Percentiles rank a stretch among this genome's conserved stretches.
These are phyloP conservation scores for Acleris literana DNA, from an alignment of 2,888 invertebrate genomes.

Conservation along the genomic window DNA sequence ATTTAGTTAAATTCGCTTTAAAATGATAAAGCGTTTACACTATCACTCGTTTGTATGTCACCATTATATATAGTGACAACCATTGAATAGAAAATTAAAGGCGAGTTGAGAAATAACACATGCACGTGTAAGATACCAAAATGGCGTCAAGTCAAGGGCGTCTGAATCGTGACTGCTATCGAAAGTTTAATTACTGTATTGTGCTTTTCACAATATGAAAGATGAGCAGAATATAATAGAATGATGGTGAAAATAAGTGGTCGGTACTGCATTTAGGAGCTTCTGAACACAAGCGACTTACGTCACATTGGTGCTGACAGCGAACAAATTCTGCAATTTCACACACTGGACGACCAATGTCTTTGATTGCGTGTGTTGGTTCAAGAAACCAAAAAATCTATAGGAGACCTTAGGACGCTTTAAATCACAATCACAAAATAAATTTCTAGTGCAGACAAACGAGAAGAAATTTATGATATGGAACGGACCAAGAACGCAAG, in stretches of 20 bases:
- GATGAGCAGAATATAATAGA: slow-evolving; percentile 23
- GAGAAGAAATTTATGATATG: too few relatives aligned
- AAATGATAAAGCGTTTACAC: too few relatives aligned
- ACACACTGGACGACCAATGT: too few relatives aligned
- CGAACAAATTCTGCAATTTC: too few relatives aligned
- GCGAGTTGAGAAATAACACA: neutral
- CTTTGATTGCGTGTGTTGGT: too few relatives aligned
- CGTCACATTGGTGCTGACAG: neutral
- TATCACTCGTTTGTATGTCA: neutral
- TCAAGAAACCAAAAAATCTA: too few relatives aligned
- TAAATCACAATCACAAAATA: too few relatives aligned
- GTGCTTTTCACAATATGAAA: slow-evolving; percentile 29
- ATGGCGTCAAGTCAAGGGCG: slow-evolving; percentile 20
- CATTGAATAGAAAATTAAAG: neutral
- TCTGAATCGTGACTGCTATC: slow-evolving; percentile 27
- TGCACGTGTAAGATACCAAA: neutral
- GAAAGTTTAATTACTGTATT: slow-evolving; percentile 30
- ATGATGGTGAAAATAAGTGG: slow-evolving; percentile 17
- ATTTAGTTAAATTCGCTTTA: too few relatives aligned
- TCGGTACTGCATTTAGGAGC: neutral
- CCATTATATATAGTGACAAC: neutral
- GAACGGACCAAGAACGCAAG: too few relatives aligned
- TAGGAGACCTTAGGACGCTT: too few relatives aligned
- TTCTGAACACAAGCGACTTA: neutral
- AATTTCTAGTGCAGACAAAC: too few relatives aligned